phyloP scores from a whole-genome alignment of 2,113 vertebrate genomes.

The Phrynosoma platyrhinos region DNA sequence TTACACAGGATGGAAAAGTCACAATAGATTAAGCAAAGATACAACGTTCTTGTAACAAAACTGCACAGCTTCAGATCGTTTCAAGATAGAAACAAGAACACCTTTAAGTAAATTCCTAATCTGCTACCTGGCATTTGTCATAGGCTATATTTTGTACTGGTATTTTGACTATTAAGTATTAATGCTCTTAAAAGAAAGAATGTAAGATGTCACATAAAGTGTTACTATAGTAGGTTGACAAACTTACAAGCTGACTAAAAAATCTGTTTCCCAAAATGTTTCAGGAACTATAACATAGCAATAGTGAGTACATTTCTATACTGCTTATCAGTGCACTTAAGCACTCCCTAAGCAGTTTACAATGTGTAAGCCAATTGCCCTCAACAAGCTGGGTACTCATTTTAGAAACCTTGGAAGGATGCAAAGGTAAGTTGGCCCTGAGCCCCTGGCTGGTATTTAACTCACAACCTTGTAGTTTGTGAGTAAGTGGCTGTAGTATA shows the following conservation, averaged over 20 bases:
- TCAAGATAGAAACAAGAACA: background rate
- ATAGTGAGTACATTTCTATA: too few relatives aligned
- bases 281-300: background rate
- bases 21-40: background rate
- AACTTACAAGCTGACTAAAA: background rate
- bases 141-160: background rate
- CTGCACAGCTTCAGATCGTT: background rate
- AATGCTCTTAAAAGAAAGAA: background rate
- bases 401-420: too few relatives aligned
- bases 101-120: background rate
- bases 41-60: background rate
- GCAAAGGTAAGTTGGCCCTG: too few relatives aligned
- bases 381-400: too few relatives aligned
- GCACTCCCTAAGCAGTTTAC: too few relatives aligned
- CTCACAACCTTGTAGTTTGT: too few relatives aligned
- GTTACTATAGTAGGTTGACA: background rate
- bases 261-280: background rate
- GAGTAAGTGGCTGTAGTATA: too few relatives aligned
- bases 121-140: background rate
- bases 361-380: too few relatives aligned
- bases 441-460: too few relatives aligned
- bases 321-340: too few relatives aligned
- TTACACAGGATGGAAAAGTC: background rate
- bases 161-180: background rate
- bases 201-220: background rate